Evolutionary conservation across 2,888 invertebrate genomes (phyloP), one percentile per base, ranked within the genome.

Genomic region (Alloplasta piceator): DNA sequence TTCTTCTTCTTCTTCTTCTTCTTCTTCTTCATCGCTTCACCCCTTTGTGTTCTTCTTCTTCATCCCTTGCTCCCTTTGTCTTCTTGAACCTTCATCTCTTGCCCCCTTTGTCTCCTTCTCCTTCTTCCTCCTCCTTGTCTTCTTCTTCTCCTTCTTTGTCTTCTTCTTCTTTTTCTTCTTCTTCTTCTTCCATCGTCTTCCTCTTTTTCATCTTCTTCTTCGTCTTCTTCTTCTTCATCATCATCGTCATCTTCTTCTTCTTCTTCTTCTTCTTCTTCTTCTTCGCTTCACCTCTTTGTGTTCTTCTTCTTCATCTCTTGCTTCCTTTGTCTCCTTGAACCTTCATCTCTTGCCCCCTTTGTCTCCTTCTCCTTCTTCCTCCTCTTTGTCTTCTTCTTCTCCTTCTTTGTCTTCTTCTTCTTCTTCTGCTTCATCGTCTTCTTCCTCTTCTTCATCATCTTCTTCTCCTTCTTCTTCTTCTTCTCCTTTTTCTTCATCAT

Each of bases 281-380:
- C 26, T 7, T 55, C 36, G 12, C 60, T 64, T 48, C 26, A 43
- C 46, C 6, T 14, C n/a, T 16, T 26, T 50, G 50, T 7, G 36
- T 41, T 43, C 16, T 36, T 55, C 43, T 46, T 12, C 55, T 38
- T n/a, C 16, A 16, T 10, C 58, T 66, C 72, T 60, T 38, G 63
- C 68, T 39, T 78, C 14, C 46, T 68, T 76, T 56, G 61, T 58
- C 75, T 75, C 63, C 55, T 56, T 68, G 72, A 77, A 39, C 50
- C 63, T n/a, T 12, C 14, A 2, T 12, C 6, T 12, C 12, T 12
- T 50, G 12, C 12, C 14, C 14, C 14, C 50, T 14, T 12, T 16
- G 39, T 64, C 55, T 66, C 58, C 74, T 36, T 61, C 71, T 58
- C n/a, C 60, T 63, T 67, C 48, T 38, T 58, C 43, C 14, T 39